Conservation (phyloP, 2,797 vertebrate genomes). For the Novumbra hubbsi region DNA sequence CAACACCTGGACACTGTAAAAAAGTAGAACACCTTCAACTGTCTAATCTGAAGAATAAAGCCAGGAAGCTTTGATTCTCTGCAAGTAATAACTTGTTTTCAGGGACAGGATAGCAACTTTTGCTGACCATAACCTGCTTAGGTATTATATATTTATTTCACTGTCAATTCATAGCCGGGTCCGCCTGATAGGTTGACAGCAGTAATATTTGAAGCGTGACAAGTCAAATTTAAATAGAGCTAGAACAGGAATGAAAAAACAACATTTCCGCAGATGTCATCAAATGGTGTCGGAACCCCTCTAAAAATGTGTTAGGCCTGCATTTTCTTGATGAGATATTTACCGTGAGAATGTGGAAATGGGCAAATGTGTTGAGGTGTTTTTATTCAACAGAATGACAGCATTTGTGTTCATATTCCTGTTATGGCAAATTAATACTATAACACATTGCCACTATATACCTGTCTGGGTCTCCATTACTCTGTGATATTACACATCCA, state of each 20-base stretch:
- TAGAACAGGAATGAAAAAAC: slow-evolving; percentile 43
- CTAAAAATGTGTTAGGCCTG: slow-evolving; percentile 57
- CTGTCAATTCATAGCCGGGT: slow-evolving; percentile 50
- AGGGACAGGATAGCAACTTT: slow-evolving; percentile 35
- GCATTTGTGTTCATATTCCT: slow-evolving; percentile 33
- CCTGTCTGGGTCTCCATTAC: slow-evolving; percentile 25
- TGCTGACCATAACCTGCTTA: slow-evolving; percentile 60
- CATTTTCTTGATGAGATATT: slow-evolving; percentile 41
- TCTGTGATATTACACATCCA: slow-evolving; percentile 21
- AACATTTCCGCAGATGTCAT: slow-evolving; percentile 55
- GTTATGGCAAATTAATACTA: slow-evolving; percentile 1
- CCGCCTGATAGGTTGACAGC: slow-evolving; percentile 63
- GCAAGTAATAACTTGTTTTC: slow-evolving; percentile 33
- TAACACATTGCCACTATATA: slow-evolving; percentile 6
- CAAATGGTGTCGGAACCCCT: slow-evolving; percentile 54
- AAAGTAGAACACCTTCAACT: slow-evolving; percentile 20
- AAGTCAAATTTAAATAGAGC: slow-evolving; percentile 69
- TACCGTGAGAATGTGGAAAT: slow-evolving; percentile 27
- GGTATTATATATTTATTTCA: slow-evolving; percentile 64
- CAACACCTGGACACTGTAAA: slow-evolving; percentile 13
- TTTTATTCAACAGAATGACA: slow-evolving; percentile 35
- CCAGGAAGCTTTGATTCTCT: slow-evolving; percentile 43
- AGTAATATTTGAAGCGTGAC: slow-evolving; percentile 63
- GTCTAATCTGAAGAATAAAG: slow-evolving; percentile 49
- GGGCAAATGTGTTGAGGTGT: slow-evolving; percentile 13